Evolutionary conservation across 2,113 vertebrate genomes (phyloP), one percentile per base, ranked within the genome.

Genomic region (Lontra canadensis): DNA sequence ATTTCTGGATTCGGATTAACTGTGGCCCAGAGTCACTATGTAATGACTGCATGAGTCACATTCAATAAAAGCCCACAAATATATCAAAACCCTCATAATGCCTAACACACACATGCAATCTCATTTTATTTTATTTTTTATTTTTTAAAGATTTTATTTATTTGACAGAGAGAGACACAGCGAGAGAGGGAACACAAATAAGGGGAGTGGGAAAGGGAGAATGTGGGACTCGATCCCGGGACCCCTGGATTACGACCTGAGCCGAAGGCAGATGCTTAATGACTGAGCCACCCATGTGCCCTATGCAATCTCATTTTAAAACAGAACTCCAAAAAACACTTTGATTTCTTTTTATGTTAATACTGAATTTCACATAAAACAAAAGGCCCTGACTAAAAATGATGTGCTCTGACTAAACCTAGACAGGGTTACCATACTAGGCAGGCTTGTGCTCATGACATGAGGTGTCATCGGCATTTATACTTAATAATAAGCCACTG

Each of bases 391-490:
- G 3, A 67, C 13, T 91, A 49, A 47, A 91, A 89, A 57, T 55
- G n/a, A 23, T 47, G 1, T 65, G 42, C 34, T 31, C 61, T 7
- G 17, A 7, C 61, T 25, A 55, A 29, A 87, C 4, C 36, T 82
- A 67, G 26, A 34, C 20, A 31, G 39, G 73, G 57, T 44, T 96
- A 57, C 1, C 95, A 42, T 2, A 71, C 14, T 0, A 39, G 26
- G 20, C 14, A 82, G 34, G 29, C 23, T 47, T 65, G 20, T 11
- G 6, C 47, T 88, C 67, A 29, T 11, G 47, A 57, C n/a, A 94
- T 49, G 95, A 98, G 95, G 85, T 0, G 0, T 59, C 95, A 81
- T 17, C 15, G 34, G 69, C 92, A 97, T 97, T 97, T 97, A 98
- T n/a, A 81, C 5, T 47, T 92, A 97, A n/a, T 92, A 97, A n/a